Evolutionary conservation across 2,888 invertebrate genomes (phyloP).

Genomic region (Apodemia mormo): DNA sequence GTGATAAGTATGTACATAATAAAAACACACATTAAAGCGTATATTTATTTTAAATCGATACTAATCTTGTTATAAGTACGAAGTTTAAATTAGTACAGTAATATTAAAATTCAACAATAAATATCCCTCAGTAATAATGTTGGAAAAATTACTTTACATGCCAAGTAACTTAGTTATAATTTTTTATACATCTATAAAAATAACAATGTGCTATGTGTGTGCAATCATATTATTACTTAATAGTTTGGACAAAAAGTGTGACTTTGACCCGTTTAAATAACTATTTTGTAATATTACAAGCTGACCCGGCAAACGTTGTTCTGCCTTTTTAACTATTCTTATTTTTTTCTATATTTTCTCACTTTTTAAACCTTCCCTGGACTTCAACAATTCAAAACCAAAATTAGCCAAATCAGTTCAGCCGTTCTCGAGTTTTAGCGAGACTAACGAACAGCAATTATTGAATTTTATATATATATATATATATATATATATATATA

Average conservation of each 20-base stretch:
- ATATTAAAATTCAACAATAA: conserved; percentile 6
- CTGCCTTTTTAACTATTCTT: too few relatives aligned
- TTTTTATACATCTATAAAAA: background rate
- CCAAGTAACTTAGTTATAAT: background rate
- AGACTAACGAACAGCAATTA: too few relatives aligned
- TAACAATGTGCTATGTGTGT: background rate
- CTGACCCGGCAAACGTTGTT: too few relatives aligned
- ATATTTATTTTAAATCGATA: conserved; percentile 2
- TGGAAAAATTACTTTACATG: background rate
- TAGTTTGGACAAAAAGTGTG: background rate
- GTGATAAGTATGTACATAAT: background rate
- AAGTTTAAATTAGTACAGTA: background rate
- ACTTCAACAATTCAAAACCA: too few relatives aligned
- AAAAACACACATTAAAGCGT: conserved; percentile 3
- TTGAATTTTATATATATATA: too few relatives aligned
- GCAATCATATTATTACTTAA: background rate
- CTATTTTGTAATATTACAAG: background rate
- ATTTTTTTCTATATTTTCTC: too few relatives aligned
- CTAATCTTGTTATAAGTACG: background rate
- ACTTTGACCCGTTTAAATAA: too few relatives aligned
- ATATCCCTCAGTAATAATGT: background rate
- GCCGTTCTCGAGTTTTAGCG: too few relatives aligned
- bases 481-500: too few relatives aligned
- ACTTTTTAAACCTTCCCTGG: too few relatives aligned
- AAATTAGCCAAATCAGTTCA: too few relatives aligned